Base-by-base conservation (phyloP, 1,140 invertebrate species). In the Zaprionus capensis region DNA sequence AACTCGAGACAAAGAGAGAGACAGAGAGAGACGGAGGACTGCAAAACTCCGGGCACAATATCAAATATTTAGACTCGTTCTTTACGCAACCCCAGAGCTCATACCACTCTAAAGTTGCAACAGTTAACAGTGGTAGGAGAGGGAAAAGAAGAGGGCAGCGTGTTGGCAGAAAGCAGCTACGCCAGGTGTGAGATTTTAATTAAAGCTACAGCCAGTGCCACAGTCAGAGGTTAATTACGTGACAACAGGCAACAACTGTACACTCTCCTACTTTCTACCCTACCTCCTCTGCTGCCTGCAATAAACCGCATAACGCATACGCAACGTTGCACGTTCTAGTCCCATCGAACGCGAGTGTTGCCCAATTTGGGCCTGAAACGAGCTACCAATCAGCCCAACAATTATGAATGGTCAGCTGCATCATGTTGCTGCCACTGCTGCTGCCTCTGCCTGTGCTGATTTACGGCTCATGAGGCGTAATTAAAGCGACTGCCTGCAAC, bases 161-260 rank as follows among this genome's bases (percentile, higher is more conserved):
- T 58, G 57, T 55, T 62, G 49, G 15, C 20, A 38, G 5, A 5
- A 41, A 17, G 36, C 58, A 28, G 55, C 34, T 36, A 36, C 6
- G 36, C 41, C 71, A 82, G 71, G 82, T 76, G 82, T 86, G 74
- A 76, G 67, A 57, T 72, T 86, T 86, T 77, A 82, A 79, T 85
- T 86, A 79, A 73, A 55, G 61, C 67, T 34, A 58, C 34, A 64
- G 58, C 51, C 26, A 49, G 44, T 53, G 24, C 68, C 78, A 66
- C 41, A 81, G 55, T 63, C 63, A 59, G 38, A 53, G 66, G 71
- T 57, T 84, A 82, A 82, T 82, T 84, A 80, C 56, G 63, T 63
- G 44, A 34, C 49, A 84, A 28, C 17, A 24, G 44, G 56, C 62
- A 74, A 57, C 57, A 49, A 12, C 14, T 46, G 41, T 68, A 24